A percentile compares a stretch with the other conserved stretches of the same genome.
Conservation (phyloP, 2,797 vertebrate species). For the Dendrocincla fuliginosa region DNA sequence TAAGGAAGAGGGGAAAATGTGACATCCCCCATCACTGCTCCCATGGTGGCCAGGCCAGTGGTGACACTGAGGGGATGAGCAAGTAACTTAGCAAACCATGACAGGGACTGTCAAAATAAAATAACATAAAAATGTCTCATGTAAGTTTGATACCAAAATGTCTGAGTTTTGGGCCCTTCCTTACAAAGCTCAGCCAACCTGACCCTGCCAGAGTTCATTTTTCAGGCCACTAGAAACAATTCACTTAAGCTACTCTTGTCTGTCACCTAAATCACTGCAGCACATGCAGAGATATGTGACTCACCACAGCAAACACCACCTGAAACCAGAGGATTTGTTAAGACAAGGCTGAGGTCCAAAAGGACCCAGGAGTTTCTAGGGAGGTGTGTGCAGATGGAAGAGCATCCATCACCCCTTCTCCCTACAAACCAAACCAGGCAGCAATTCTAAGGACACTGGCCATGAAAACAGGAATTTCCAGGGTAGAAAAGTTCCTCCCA, state of each 20-base stretch:
- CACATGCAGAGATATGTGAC: neutral
- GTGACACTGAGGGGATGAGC: neutral
- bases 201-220: neutral
- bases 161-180: neutral
- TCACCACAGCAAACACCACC: neutral
- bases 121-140: neutral
- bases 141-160: accelerated
- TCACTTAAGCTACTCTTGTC: neutral
- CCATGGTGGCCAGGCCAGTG: neutral
- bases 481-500: neutral
- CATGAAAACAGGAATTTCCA: neutral
- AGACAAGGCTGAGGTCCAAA: neutral
- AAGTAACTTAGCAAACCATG: neutral
- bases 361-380: neutral
- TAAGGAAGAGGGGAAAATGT: neutral
- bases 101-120: neutral
- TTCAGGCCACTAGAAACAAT: neutral
- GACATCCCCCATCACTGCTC: neutral
- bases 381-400: neutral
- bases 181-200: neutral
- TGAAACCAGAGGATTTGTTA: neutral
- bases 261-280: neutral
- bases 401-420: neutral
- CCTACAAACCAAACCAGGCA: neutral
- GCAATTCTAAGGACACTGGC: accelerated